Evolutionary conservation across 2,888 invertebrate genomes (phyloP).

Genomic region (Empis livida): DNA sequence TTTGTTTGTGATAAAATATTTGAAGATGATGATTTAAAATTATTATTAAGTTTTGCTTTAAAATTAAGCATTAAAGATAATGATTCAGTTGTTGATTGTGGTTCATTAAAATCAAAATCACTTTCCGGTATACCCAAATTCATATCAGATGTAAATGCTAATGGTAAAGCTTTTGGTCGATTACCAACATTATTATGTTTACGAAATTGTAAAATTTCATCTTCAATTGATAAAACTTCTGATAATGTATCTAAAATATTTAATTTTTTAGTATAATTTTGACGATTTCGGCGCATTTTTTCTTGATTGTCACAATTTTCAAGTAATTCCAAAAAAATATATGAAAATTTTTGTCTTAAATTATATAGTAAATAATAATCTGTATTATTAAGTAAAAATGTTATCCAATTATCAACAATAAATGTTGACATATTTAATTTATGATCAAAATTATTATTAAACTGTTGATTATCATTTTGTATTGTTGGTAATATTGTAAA

Average conservation of each 20-base stretch:
- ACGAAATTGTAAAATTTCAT: slow-evolving; percentile 15
- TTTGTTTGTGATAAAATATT: too few relatives aligned
- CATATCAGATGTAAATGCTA: background rate
- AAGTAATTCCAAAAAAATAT: slow-evolving; percentile 17
- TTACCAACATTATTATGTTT: slow-evolving; percentile 20
- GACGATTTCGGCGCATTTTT: slow-evolving; percentile 15
- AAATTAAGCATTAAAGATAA: too few relatives aligned
- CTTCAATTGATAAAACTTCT: slow-evolving; percentile 18
- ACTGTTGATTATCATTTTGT: slow-evolving; percentile 2
- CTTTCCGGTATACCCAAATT: background rate
- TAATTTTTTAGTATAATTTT: slow-evolving; percentile 11
- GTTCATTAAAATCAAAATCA: background rate
- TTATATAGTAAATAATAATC: slow-evolving; percentile 52
- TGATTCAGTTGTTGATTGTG: too few relatives aligned
- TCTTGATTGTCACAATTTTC: slow-evolving; percentile 18
- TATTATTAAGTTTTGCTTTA: too few relatives aligned
- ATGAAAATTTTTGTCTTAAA: slow-evolving; percentile 56
- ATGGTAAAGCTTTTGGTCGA: slow-evolving; percentile 21
- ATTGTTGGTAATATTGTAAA: slow-evolving; percentile 11
- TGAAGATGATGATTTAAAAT: too few relatives aligned
- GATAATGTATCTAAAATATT: slow-evolving; percentile 17
- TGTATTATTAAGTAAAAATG: slow-evolving; percentile 51
- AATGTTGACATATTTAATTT: slow-evolving; percentile 20
- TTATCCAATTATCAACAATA: slow-evolving; percentile 61
- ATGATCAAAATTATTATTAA: background rate